Conservation (phyloP, 2,888 invertebrate species). For the Lottia scabra region DNA sequence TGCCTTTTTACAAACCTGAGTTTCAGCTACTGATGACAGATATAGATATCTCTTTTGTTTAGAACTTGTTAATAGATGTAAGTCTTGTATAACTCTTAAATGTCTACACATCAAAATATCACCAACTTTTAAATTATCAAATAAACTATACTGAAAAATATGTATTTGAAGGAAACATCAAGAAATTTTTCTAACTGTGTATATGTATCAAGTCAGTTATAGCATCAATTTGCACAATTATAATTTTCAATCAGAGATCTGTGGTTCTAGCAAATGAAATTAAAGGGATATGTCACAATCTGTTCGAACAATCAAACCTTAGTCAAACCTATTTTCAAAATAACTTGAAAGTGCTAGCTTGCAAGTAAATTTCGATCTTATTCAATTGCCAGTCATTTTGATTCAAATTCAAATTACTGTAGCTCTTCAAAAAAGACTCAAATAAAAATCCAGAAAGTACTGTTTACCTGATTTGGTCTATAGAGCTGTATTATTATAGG, state of each 20-base stretch:
- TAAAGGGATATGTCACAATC: no score
- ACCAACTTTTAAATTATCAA: conserved; percentile 31
- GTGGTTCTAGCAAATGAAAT: no score
- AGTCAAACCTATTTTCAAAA: no score
- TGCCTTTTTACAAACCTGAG: conserved; percentile 30
- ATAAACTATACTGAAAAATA: conserved; percentile 14
- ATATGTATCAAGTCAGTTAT: no score
- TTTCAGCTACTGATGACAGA: conserved; percentile 42
- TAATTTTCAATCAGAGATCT: no score
- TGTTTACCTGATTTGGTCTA: conserved; percentile 39
- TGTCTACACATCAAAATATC: conserved; percentile 39
- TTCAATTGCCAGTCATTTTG: no score
- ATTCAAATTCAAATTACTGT: no score
- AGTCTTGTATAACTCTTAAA: conserved; percentile 37
- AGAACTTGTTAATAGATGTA: conserved; percentile 30
- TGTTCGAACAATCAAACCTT: no score
- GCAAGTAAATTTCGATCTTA: no score
- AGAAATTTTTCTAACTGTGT: no score
- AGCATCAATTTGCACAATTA: no score
- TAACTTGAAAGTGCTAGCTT: no score
- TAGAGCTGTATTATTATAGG: conserved; percentile 43
- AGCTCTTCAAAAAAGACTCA: background rate
- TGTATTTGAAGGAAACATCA: background rate
- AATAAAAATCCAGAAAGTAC: background rate
- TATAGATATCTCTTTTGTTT: conserved; percentile 31